These are phyloP conservation scores for Bufo bufo DNA, from an alignment of 2,113 vertebrate genomes.

Conservation along the genomic window DNA sequence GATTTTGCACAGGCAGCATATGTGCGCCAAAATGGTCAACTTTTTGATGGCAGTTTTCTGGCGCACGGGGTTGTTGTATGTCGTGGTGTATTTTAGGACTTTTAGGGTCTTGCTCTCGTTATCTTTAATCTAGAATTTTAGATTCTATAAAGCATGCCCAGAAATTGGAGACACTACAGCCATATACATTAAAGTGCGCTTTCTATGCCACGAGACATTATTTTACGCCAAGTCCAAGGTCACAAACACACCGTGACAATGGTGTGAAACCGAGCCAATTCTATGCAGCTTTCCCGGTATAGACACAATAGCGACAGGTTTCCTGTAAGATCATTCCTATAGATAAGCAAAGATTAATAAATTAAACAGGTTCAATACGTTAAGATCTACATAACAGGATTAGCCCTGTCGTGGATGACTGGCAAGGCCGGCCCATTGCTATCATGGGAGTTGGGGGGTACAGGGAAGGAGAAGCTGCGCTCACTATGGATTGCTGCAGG, in stretches of 20 bases:
- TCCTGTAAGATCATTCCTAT: slow-evolving; percentile 26
- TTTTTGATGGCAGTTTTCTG: too few species aligned
- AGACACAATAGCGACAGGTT: slow-evolving; percentile 31
- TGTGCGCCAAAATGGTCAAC: too few species aligned
- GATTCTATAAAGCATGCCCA: too few species aligned
- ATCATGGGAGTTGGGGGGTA: neutral
- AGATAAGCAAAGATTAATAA: neutral
- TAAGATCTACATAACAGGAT: neutral
- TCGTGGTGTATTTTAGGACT: too few species aligned
- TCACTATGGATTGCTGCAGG: neutral
- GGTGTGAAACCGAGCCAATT: neutral
- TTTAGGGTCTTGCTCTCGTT: too few species aligned
- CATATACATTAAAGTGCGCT: too few species aligned
- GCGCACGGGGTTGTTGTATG: too few species aligned
- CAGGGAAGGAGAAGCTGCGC: neutral
- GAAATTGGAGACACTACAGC: too few species aligned
- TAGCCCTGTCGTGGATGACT: neutral
- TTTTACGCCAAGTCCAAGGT: neutral
- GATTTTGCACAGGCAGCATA: too few species aligned
- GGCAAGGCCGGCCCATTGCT: neutral
- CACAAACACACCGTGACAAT: slow-evolving; percentile 15
- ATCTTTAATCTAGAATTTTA: too few species aligned
- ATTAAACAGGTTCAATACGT: neutral
- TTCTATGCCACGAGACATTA: too few species aligned
- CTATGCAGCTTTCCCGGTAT: slow-evolving; percentile 25